Evolutionary conservation across 2,797 vertebrate genomes (phyloP), one percentile per base, ranked within the genome.

Genomic region (Centroberyx gerrardi): DNA sequence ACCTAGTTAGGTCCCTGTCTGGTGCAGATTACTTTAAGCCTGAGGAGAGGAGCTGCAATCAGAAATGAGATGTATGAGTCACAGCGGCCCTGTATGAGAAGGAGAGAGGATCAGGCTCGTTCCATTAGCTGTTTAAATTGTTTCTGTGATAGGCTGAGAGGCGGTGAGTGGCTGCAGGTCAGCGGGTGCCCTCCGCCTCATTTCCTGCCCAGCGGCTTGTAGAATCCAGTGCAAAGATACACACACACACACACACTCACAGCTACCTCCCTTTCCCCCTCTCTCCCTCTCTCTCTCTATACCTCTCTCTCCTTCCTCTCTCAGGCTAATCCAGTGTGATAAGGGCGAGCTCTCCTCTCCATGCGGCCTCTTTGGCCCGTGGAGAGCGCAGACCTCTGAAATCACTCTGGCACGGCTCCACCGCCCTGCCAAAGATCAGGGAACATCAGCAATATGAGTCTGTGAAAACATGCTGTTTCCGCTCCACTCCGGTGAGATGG

Each of bases 71-170:
- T 54, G 84, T 77, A 17, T 79, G 82, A 89, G 85, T 89, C 87
- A 84, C 60, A 56, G 68, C 27, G 66, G n/a, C 72, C 61, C 80
- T 54, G 77, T 72, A 59, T 31, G 63, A 66, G 70, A 82, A 51
- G 61, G 74, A 84, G 71, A 87, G 81, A 80, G 84, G 80, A 87
- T 88, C 80, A 68, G 80, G 72, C 62, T 13, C 14, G 44, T 88
- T 85, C 86, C 86, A 89, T 91, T 91, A 90, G 86, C 84, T 77
- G 73, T 84, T 93, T 81, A 84, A 93, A 93, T 91, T 89, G 90
- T 93, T 88, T 88, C 78, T 74, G 51, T 81, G 88, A 90, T 80
- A 76, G 89, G 80, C 83, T 68, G 72, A 82, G 83, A 88, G 86
- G 62, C 61, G 1, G 86, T 81, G 73, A 88, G 84, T 85, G 84